Evolutionary conservation across 2,888 invertebrate species (phyloP), one percentile per base, ranked within the genome.

Genomic region (Eupithecia pulchellata): DNA sequence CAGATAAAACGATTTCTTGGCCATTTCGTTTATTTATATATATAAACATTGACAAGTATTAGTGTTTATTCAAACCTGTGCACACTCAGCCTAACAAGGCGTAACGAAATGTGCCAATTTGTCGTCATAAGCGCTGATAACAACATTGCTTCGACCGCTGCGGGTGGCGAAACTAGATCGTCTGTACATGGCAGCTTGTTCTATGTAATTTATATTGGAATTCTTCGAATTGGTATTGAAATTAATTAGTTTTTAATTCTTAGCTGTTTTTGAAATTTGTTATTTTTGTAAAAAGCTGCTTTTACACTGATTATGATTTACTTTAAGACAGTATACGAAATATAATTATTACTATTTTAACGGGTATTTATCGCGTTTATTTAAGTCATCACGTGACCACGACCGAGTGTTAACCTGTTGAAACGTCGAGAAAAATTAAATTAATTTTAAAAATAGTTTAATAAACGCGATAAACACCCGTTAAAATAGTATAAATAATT

Each of bases 191-290:
- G 73, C 17, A 69, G 60, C 69, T 68, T 65, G 73, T 52, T 57
- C n/a, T 61, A 69, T 67, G 69, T 69, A 47, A 73, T 67, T 73
- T 73, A 69, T 67, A 75, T 67, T 57, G 64, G 68, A 64, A 36
- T 60, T 32, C 47, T 67, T 61, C 30, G 13, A n/a, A 8, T 65
- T 34, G 34, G 29, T 57, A 57, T 42, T 61, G n/a, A 71, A 58
- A 68, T 71, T 55, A 32, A 68, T 68, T 52, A 14, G 64, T 64
- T 58, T 58, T n/a, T 3, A 52, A 17, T 27, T 11, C 2, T 6
- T 27, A 14, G 55, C 14, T 2, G 13, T 5, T 57, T 27, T 57
- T 5, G 6, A 3, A n/a, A 14, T 8, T 20, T 29, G 4, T 25
- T 11, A 25, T 52, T 13, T 25, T 47, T 47, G 20, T 47, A 47